Percentiles rank a stretch among this genome's conserved stretches.
phyloP scores from a whole-genome alignment of 2,888 invertebrate genomes.

The Cordylochernes scorpioides region DNA sequence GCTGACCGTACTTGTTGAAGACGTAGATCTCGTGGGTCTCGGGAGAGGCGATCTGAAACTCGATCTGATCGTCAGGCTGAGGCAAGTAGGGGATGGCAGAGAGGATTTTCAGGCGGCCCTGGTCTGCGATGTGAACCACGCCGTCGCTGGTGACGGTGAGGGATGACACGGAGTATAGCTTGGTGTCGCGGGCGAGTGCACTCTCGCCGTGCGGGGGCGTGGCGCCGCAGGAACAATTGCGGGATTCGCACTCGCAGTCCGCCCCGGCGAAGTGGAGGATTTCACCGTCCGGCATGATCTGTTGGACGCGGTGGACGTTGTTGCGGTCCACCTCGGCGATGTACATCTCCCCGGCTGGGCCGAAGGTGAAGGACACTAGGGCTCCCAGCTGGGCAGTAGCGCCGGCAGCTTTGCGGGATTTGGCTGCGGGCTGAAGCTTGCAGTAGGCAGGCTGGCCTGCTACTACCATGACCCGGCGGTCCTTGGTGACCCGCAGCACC shows the following conservation, averaged over 20 bases:
- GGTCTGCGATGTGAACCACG: slow-evolving; percentile 78
- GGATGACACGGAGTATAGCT: slow-evolving; percentile 77
- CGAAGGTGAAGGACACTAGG: slow-evolving; percentile 81
- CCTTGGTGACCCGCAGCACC: slow-evolving; percentile 58
- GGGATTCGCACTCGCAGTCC: slow-evolving; percentile 59
- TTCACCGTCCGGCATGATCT: slow-evolving; percentile 74
- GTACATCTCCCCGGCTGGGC: slow-evolving; percentile 49
- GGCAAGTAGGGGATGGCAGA: slow-evolving; percentile 16
- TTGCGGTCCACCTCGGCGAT: slow-evolving; percentile 90
- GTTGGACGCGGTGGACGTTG: slow-evolving; percentile 62
- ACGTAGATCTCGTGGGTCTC: slow-evolving; percentile 82
- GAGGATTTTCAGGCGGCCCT: slow-evolving; percentile 30
- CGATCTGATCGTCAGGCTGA: slow-evolving; percentile 25
- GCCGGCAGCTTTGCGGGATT: slow-evolving; percentile 23
- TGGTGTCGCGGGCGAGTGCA: slow-evolving; percentile 62
- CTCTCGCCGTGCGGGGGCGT: slow-evolving; percentile 29
- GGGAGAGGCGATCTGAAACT: slow-evolving; percentile 79
- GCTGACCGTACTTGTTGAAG: slow-evolving; percentile 80
- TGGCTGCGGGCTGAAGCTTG: slow-evolving; percentile 25
- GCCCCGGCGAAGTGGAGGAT: slow-evolving; percentile 79
- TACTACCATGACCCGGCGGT: slow-evolving; percentile 59
- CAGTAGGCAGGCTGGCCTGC: slow-evolving; percentile 82
- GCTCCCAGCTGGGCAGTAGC: slow-evolving; percentile 63
- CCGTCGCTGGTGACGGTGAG: slow-evolving; percentile 79
- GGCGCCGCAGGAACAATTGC: slow-evolving; percentile 29